phyloP scores from a whole-genome alignment of 2,888 invertebrate genomes.

The Drosophila dives region DNA sequence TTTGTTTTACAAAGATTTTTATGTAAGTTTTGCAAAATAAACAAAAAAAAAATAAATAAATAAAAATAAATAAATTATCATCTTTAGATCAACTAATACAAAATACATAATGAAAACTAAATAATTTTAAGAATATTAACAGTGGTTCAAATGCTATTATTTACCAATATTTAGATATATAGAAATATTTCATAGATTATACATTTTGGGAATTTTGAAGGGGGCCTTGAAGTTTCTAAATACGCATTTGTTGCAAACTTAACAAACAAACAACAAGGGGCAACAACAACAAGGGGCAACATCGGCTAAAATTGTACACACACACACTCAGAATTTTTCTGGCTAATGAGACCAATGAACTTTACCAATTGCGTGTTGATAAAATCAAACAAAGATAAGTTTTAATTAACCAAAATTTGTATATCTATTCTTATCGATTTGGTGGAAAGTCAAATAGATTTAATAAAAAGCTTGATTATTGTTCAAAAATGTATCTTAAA shows the following conservation, averaged over 20 bases:
- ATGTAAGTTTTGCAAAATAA: conserved; percentile 76
- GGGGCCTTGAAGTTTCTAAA: neutral
- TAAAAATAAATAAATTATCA: neutral
- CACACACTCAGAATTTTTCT: neutral
- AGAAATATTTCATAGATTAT: neutral
- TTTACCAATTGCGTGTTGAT: neutral
- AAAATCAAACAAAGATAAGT: neutral
- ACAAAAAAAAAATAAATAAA: conserved; percentile 2
- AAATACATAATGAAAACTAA: neutral
- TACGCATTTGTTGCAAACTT: neutral
- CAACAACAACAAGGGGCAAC: neutral
- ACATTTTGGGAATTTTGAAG: neutral
- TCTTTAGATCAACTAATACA: neutral
- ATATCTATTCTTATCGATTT: neutral
- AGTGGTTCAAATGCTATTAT: neutral
- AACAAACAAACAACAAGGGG: neutral
- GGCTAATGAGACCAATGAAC: conserved; percentile 34
- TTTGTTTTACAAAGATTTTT: conserved; percentile 83
- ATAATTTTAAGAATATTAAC: neutral
- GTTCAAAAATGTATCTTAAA: neutral
- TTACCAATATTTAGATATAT: neutral
- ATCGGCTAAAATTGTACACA: too few relatives aligned
- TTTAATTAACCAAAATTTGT: neutral
- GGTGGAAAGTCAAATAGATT: neutral
- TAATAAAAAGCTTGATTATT: neutral